These are phyloP conservation scores for Peromyscus californicus DNA, from an alignment of 2,113 vertebrate genomes.

Conservation along the genomic window DNA sequence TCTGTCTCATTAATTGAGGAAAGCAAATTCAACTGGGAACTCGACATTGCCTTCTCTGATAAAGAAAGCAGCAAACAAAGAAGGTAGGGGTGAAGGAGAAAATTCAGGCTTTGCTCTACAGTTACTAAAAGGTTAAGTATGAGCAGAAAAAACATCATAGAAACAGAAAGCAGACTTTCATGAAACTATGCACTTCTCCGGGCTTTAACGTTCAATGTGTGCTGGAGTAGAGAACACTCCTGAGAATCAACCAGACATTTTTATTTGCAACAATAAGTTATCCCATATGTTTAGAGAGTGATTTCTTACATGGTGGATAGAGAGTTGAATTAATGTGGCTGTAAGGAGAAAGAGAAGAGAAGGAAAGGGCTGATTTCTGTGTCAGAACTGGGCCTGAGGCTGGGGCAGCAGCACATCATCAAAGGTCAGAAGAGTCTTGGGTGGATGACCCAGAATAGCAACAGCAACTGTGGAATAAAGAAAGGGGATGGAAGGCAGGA, in stretches of 20 bases:
- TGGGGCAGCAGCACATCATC: constrained; percentile 38
- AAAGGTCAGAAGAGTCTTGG: neutral
- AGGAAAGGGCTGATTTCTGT: constrained; percentile 11
- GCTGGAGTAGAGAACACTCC: constrained; percentile 68
- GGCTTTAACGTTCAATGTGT: constrained; percentile 60
- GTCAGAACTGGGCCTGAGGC: neutral
- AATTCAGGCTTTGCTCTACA: neutral
- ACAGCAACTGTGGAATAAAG: constrained; percentile 16
- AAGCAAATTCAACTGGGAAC: neutral
- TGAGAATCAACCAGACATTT: constrained; percentile 72
- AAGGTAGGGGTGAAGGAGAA: neutral
- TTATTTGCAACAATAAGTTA: constrained; percentile 78
- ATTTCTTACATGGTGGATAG: constrained; percentile 55
- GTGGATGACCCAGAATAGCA: constrained; percentile 35
- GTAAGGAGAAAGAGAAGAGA: neutral
- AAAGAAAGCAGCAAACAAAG: neutral
- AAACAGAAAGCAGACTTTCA: constrained; percentile 63
- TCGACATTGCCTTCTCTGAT: constrained; percentile 34
- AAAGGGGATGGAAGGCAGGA: constrained; percentile 1
- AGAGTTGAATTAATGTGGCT: constrained; percentile 61
- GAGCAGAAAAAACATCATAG: constrained; percentile 25
- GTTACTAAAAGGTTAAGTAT: constrained; percentile 34
- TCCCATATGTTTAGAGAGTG: constrained; percentile 71
- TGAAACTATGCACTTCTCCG: constrained; percentile 28
- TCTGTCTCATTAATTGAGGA: neutral